phyloP scores from a whole-genome alignment of 1,140 invertebrate species.

The Trichonephila clavata region DNA sequence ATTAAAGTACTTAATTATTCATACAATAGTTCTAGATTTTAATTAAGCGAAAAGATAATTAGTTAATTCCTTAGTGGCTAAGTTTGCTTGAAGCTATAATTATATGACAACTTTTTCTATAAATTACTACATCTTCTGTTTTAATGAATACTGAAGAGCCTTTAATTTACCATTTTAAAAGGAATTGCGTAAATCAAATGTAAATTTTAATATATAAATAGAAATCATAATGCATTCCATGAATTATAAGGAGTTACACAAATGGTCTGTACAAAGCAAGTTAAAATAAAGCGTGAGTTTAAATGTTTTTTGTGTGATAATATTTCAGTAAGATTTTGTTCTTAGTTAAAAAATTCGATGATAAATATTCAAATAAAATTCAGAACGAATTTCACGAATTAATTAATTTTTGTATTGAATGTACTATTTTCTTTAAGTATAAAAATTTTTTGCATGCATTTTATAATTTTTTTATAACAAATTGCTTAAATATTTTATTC shows the following conservation, averaged over 20 bases:
- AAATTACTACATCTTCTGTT: not conserved
- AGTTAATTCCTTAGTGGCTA: constrained; percentile 40
- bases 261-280: too few relatives aligned
- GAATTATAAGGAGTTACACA: not conserved
- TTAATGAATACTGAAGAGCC: not conserved
- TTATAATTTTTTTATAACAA: too few relatives aligned
- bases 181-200: not conserved
- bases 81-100: constrained; percentile 17
- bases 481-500: too few relatives aligned
- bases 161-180: not conserved
- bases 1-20: constrained; percentile 55
- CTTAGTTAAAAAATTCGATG: too few relatives aligned
- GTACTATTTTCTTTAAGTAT: too few relatives aligned
- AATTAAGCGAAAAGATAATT: constrained; percentile 43
- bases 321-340: too few relatives aligned
- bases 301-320: too few relatives aligned
- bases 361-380: too few relatives aligned
- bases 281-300: too few relatives aligned
- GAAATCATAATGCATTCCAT: not conserved
- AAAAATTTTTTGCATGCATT: too few relatives aligned
- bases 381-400: too few relatives aligned
- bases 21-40: constrained; percentile 41
- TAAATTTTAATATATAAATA: not conserved
- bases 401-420: too few relatives aligned
- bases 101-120: not conserved